phyloP scores from a whole-genome alignment of 2,888 invertebrate species.

The Brachycybe producta region DNA sequence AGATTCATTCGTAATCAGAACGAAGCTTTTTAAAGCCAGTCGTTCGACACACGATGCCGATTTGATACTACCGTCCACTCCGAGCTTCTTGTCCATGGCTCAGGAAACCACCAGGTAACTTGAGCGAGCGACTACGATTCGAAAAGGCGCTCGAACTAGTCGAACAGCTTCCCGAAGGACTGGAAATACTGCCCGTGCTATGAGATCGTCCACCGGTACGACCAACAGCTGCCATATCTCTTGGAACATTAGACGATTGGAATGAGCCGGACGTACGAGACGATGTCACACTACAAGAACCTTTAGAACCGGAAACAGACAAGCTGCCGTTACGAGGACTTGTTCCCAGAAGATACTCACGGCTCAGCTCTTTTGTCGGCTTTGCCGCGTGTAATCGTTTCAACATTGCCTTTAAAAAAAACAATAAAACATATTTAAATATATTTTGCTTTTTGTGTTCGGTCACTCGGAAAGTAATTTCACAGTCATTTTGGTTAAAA shows the following conservation, averaged over 20 bases:
- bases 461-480: too few species aligned
- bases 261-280: neutral
- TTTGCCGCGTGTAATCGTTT: slow-evolving; percentile 24
- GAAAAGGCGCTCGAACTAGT: too few species aligned
- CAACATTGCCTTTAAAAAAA: slow-evolving; percentile 22
- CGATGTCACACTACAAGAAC: neutral
- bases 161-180: neutral
- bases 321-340: neutral
- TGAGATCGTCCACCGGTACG: neutral
- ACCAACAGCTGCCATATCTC: neutral
- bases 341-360: slow-evolving; percentile 11
- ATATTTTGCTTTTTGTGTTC: neutral
- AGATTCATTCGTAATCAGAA: too few species aligned
- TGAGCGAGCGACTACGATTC: too few species aligned
- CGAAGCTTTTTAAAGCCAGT: too few species aligned
- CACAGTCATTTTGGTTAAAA: too few species aligned
- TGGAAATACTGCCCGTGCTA: slow-evolving; percentile 6
- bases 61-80: too few species aligned
- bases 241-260: neutral
- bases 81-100: too few species aligned
- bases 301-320: neutral
- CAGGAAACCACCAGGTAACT: too few species aligned
- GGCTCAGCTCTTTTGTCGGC: slow-evolving; percentile 20
- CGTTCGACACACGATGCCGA: too few species aligned
- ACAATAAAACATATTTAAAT: neutral